Conservation (phyloP, 2,888 invertebrate genomes). For the Tachystola acroxantha region DNA sequence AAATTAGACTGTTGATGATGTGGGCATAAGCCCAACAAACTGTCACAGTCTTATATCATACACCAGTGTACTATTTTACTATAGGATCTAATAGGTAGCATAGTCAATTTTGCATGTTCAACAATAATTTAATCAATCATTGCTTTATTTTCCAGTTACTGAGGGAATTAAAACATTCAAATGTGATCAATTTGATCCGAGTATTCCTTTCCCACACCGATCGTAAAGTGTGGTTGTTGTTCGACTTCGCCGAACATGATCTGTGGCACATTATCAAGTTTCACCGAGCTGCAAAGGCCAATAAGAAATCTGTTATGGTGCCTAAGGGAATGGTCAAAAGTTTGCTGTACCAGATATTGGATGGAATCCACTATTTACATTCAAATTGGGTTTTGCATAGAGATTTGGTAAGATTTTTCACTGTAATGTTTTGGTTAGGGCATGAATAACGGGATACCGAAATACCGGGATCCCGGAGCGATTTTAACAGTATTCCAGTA, state of each 20-base stretch:
- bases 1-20: no score
- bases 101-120: no score
- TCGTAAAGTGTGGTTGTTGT: slow-evolving; percentile 97
- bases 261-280: slow-evolving; percentile 99
- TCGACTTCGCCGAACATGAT: slow-evolving; percentile 99
- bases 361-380: slow-evolving; percentile 99
- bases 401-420: slow-evolving; percentile 84
- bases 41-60: no score
- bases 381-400: slow-evolving; percentile 99
- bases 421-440: not conserved
- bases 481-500: no score
- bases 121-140: no score
- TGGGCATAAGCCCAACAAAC: no score
- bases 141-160: slow-evolving; percentile 82
- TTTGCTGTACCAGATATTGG: slow-evolving; percentile 96
- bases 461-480: no score
- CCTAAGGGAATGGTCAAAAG: slow-evolving; percentile 99
- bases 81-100: no score
- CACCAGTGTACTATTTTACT: no score
- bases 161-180: slow-evolving; percentile 96
- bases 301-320: slow-evolving; percentile 96
- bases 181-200: slow-evolving; percentile 96
- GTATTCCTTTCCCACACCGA: slow-evolving; percentile 98
- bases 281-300: slow-evolving; percentile 97
- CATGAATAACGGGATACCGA: no score